Conservation (phyloP, 2,113 vertebrate genomes). For the Malurus alboscapulatus region DNA sequence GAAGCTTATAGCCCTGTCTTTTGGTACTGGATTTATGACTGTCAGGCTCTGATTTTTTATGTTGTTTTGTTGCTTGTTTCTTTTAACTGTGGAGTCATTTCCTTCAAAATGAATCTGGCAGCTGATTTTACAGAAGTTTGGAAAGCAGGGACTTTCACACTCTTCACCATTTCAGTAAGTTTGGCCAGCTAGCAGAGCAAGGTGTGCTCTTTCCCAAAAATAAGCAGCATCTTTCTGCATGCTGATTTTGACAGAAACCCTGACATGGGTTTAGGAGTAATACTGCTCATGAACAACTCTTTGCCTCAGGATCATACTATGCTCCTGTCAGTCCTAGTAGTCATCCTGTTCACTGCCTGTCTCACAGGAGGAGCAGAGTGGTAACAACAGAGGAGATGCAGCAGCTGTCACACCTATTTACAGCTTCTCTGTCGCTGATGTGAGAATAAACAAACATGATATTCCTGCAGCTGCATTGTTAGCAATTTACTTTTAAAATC, state of each 20-base stretch:
- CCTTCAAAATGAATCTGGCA: neutral
- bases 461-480: conserved; percentile 2
- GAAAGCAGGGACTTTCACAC: neutral
- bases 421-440: neutral
- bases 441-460: neutral
- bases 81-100: neutral
- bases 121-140: neutral
- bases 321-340: conserved; percentile 19
- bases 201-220: neutral
- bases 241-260: conserved; percentile 6
- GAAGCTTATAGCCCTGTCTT: neutral
- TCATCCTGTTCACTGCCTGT: neutral
- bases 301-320: conserved; percentile 15
- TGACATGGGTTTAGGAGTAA: neutral
- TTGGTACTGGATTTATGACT: neutral
- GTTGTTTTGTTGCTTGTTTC: neutral
- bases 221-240: neutral
- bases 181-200: neutral
- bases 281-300: neutral
- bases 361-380: neutral
- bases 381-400: conserved; percentile 18
- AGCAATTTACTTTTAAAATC: conserved; percentile 31
- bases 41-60: neutral
- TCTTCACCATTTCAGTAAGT: neutral
- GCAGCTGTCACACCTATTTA: conserved; percentile 45